Percentiles rank a stretch among this genome's conserved stretches.
Evolutionary conservation across 1,140 invertebrate species (phyloP).

Genomic region (Apis dorsata): DNA sequence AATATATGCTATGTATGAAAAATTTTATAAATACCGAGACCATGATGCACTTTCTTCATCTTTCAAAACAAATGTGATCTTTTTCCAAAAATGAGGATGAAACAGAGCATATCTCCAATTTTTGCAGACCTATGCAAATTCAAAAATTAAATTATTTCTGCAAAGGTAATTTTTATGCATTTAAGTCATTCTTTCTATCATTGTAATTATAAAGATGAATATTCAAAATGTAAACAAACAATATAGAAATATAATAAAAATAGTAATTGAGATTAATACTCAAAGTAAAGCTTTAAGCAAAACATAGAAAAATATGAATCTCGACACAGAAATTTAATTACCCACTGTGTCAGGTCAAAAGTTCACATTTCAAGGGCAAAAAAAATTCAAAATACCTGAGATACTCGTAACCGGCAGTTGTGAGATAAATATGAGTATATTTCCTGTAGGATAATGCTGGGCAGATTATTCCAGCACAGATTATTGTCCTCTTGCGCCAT

Average conservation of each 20-base stretch:
- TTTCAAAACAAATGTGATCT: constrained; percentile 76
- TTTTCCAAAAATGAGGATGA: constrained; percentile 83
- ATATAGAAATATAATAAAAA: background rate
- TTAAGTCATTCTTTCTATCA: constrained; percentile 3
- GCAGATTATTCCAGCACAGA: constrained; percentile 81
- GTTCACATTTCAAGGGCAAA: constrained; percentile 35
- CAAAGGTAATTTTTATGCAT: background rate
- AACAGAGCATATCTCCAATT: constrained; percentile 83
- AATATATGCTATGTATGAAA: too few species aligned
- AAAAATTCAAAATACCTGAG: constrained; percentile 75
- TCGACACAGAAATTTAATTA: constrained; percentile 28
- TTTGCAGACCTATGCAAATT: constrained; percentile 78
- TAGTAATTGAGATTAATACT: background rate
- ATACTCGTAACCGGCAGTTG: constrained; percentile 81
- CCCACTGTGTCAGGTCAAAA: constrained; percentile 34
- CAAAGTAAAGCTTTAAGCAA: background rate
- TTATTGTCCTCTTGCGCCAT: constrained; percentile 69
- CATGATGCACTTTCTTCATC: constrained; percentile 76
- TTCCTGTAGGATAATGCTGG: constrained; percentile 83
- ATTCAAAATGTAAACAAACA: constrained; percentile 1
- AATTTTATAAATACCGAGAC: constrained; percentile 68
- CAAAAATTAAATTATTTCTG: constrained; percentile 12
- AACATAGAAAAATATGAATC: background rate
- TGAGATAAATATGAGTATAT: constrained; percentile 83
- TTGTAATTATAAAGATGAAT: constrained; percentile 8